A percentile compares a stretch with the other conserved stretches of the same genome.
Evolutionary conservation across 2,113 vertebrate species (phyloP).

Genomic region (Dasyprocta punctata): DNA sequence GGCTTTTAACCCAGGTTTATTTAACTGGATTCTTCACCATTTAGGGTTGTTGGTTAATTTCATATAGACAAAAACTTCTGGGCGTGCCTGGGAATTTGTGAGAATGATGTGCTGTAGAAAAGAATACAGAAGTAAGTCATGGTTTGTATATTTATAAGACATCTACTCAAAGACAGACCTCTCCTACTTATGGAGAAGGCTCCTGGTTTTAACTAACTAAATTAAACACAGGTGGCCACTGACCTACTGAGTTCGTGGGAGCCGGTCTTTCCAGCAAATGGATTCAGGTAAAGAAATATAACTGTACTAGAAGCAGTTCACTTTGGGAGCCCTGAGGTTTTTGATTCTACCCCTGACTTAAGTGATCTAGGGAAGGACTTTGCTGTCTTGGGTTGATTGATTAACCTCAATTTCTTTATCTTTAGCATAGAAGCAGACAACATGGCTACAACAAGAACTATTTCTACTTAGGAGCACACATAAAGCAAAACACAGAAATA

Average conservation of each 20-base stretch:
- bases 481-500: not conserved
- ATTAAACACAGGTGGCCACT: not conserved
- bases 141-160: not conserved
- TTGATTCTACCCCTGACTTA: not conserved
- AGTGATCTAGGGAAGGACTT: not conserved
- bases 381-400: not conserved
- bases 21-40: not conserved
- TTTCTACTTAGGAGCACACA: not conserved
- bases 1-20: not conserved
- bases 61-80: not conserved
- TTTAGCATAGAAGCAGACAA: not conserved
- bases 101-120: not conserved
- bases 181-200: fast-evolving
- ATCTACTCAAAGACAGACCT: not conserved
- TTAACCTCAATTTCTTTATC: not conserved
- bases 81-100: not conserved
- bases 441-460: not conserved
- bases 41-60: not conserved
- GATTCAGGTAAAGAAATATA: not conserved
- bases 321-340: not conserved
- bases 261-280: not conserved
- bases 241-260: not conserved
- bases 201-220: not conserved
- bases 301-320: not conserved
- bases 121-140: not conserved